A percentile compares a stretch with the other conserved stretches of the same genome.
Evolutionary conservation across 2,113 vertebrate species (phyloP).

Genomic region (Turnix velox): DNA sequence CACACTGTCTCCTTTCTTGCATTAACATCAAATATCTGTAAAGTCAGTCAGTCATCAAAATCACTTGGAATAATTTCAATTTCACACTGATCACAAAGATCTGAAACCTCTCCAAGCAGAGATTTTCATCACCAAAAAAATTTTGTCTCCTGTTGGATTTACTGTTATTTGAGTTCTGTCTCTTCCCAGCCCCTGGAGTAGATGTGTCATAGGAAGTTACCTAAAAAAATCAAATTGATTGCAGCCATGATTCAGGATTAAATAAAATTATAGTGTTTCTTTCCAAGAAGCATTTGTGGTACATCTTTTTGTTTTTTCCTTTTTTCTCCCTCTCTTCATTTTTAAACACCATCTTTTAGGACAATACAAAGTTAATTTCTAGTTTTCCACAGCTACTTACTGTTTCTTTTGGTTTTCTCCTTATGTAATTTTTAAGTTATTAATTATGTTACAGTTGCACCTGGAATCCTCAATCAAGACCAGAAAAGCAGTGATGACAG

Average conservation of each 20-base stretch:
- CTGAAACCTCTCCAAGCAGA: constrained; percentile 38
- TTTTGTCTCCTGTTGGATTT: constrained; percentile 1
- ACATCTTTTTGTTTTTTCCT: accelerated
- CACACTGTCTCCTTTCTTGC: background rate
- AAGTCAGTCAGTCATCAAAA: constrained; percentile 41
- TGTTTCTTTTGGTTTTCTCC: background rate
- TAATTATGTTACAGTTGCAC: background rate
- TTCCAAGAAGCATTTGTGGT: background rate
- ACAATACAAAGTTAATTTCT: background rate
- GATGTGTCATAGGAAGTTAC: constrained; percentile 14
- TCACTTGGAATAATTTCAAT: constrained; percentile 53
- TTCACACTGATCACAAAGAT: constrained; percentile 39
- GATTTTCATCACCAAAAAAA: constrained; percentile 44
- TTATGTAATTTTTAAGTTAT: background rate
- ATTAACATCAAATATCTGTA: constrained; percentile 11
- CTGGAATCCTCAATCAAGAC: background rate
- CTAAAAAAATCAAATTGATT: constrained; percentile 45
- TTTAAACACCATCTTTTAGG: background rate
- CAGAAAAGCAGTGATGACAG: background rate
- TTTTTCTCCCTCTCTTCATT: background rate
- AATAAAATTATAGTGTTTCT: constrained; percentile 3
- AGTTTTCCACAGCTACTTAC: background rate
- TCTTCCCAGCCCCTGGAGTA: constrained; percentile 7
- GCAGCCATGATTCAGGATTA: constrained; percentile 42
- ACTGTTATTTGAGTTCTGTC: constrained; percentile 11